Evolutionary conservation across 2,797 vertebrate species (phyloP), one percentile per base, ranked within the genome.

Genomic region (Thripadectes ignobilis): DNA sequence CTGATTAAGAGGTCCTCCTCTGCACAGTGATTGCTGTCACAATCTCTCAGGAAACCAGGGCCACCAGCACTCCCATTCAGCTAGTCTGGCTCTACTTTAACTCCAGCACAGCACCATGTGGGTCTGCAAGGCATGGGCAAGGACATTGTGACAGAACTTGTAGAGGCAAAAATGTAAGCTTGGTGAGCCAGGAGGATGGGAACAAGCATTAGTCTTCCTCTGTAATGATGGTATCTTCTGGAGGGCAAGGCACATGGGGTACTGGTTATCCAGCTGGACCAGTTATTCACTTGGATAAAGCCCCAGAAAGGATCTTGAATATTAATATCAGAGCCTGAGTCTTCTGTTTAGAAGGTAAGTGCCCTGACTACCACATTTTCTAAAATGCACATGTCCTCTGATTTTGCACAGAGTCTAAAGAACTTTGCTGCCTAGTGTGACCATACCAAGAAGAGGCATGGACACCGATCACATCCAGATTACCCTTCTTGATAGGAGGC

Each of bases 1-100:
- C n/a, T 82, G 48, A 69, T 0, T 0, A 69, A 82, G 30, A 73
- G 11, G 45, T 85, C 12, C 12, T 73, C 6, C 43, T 61, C 16
- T 36, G 9, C 29, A 30, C 41, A 12, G 38, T 24, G 34, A 4
- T 1, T 3, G 4, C 49, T 69, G 54, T n/a, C 1, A 1, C 21
- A 67, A 24, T 18, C 14, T 68, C 14, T 71, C 41, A 68, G 26
- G 32, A 45, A 20, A 41, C 38, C 21, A 75, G 29, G 18, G 66
- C 14, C 81, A 63, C 10, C 32, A 71, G 27, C 0, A 1, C 22
- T 81, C 11, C 23, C 15, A 32, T 24, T 65, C 62, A 62, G 17
- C 24, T 87, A 30, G 6, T 52, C 15, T 78, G 58, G 16, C 8
- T 89, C 26, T 45, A 22, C 46, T 7, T 77, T 49, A 63, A 61